These are phyloP conservation scores for Camptogramma bilineatum DNA, from an alignment of 2,888 invertebrate species.

Conservation along the genomic window DNA sequence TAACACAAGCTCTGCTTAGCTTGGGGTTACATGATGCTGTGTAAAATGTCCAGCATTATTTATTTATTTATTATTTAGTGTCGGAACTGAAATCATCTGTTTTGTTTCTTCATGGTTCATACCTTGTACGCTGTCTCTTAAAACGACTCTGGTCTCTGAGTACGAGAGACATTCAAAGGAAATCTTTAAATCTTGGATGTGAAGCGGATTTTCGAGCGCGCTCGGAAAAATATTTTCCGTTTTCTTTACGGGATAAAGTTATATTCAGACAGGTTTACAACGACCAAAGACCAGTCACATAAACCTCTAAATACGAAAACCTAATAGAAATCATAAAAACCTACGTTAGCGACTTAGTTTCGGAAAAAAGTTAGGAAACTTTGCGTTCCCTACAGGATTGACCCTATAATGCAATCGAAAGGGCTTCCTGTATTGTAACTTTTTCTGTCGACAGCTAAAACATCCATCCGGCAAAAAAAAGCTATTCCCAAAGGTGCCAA, in stretches of 20 bases:
- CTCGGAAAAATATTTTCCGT: conserved; percentile 15
- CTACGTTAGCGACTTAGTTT: conserved; percentile 18
- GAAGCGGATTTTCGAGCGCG: conserved; percentile 11
- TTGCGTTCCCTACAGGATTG: not conserved
- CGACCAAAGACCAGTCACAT: not conserved
- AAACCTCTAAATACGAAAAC: not conserved
- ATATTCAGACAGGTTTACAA: conserved; percentile 1
- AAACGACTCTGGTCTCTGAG: not conserved
- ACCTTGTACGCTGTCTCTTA: not conserved
- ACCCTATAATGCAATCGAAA: no score
- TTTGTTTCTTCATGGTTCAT: not conserved
- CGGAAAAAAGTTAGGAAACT: conserved; percentile 8
- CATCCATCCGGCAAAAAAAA: no score
- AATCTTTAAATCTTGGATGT: conserved; percentile 21
- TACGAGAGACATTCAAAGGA: conserved; percentile 9
- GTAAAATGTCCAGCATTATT: no score
- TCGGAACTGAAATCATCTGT: no score
- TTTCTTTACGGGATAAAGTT: conserved; percentile 16
- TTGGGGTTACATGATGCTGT: no score
- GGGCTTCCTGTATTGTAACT: no score
- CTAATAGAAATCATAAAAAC: conserved; percentile 27
- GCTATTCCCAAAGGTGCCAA: no score
- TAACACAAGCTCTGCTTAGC: no score
- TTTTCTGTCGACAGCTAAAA: no score
- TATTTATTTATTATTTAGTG: no score